A percentile compares a stretch with the other conserved stretches of the same genome.
phyloP scores from a whole-genome alignment of 2,113 vertebrate species.

The Oreochromis tanganicae region DNA sequence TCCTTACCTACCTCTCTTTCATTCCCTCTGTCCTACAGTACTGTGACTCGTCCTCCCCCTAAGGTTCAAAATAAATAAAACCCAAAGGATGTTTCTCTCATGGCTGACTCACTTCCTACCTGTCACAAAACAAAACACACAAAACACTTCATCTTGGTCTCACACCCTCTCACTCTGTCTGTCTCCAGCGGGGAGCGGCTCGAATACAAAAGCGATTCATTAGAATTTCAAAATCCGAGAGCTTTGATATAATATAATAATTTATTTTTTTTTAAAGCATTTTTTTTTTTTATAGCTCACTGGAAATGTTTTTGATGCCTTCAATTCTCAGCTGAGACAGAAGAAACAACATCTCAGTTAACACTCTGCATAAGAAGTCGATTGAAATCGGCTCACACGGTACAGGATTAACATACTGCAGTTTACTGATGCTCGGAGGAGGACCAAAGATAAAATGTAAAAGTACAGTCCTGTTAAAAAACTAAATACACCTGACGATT shows the following conservation, averaged over 20 bases:
- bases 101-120: constrained; percentile 7
- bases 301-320: background rate
- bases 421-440: background rate
- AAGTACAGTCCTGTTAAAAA: background rate
- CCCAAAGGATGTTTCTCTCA: background rate
- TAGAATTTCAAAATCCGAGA: background rate
- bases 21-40: background rate
- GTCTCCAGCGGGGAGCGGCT: background rate
- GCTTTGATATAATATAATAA: background rate
- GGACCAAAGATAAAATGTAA: background rate
- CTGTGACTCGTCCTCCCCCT: background rate
- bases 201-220: constrained; percentile 15
- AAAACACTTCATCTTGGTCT: background rate
- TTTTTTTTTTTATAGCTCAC: background rate
- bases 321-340: background rate
- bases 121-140: background rate
- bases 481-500: background rate
- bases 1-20: background rate
- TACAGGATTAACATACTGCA: background rate
- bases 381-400: background rate
- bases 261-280: background rate
- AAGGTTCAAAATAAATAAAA: background rate
- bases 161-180: background rate
- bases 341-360: background rate
- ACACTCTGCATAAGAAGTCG: background rate